Conservation (phyloP, 2,888 invertebrate species). For the Chironomus riparius region DNA sequence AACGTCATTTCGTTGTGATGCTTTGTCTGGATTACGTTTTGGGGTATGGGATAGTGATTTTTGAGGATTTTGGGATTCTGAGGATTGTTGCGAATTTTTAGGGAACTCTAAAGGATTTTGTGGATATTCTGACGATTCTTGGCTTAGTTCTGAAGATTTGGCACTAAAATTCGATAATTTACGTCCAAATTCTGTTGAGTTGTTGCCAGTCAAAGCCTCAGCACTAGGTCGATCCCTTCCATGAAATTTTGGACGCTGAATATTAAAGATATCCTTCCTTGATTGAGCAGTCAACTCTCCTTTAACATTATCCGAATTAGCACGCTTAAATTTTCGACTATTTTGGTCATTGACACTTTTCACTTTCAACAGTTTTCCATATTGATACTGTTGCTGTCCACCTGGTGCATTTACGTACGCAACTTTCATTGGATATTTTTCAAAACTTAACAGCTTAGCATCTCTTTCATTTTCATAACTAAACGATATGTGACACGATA, state of each 20-base stretch:
- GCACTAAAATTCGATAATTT: not conserved
- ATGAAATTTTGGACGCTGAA: conserved; percentile 1
- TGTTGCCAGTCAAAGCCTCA: not conserved
- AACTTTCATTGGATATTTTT: too few species aligned
- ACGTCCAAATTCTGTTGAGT: not conserved
- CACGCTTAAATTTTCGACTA: not conserved
- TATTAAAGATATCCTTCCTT: not conserved
- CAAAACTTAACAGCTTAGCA: not conserved
- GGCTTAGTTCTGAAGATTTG: not conserved
- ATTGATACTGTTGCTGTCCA: not conserved
- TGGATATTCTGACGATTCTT: too few species aligned
- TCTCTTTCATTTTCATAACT: not conserved
- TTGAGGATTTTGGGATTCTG: not conserved
- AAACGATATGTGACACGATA: not conserved
- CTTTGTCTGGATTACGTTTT: not conserved
- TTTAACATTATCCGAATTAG: conserved; percentile 11
- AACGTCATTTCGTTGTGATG: not conserved
- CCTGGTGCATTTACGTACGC: not conserved
- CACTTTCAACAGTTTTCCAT: not conserved
- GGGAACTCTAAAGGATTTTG: too few species aligned
- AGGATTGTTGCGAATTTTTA: too few species aligned
- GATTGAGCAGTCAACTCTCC: conserved; percentile 1
- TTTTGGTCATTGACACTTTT: not conserved
- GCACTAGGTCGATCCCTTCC: not conserved
- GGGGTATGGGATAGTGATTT: not conserved